phyloP scores from a whole-genome alignment of 2,888 invertebrate species.

The Byasa hedistus region DNA sequence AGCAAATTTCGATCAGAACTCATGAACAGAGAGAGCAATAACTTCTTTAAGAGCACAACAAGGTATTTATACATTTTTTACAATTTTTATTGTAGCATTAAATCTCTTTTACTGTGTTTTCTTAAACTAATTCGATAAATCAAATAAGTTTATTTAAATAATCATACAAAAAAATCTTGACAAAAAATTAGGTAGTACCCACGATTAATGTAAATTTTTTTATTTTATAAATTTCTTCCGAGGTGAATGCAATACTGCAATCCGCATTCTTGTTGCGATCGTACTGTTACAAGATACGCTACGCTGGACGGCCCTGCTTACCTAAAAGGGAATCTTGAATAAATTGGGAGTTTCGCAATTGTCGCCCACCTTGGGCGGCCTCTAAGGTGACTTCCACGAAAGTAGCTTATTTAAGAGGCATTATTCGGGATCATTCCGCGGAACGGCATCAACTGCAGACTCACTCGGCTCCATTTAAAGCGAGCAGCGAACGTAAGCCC shows the following conservation, averaged over 20 bases:
- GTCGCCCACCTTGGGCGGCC: conserved; percentile 56
- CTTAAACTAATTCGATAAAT: not conserved
- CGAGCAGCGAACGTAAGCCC: conserved; percentile 80
- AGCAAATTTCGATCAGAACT: conserved; percentile 94
- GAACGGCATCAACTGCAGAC: conserved; percentile 77
- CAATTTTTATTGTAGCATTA: not conserved
- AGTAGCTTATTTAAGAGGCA: conserved; percentile 64
- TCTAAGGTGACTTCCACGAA: conserved; percentile 55
- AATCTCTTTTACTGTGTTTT: not conserved
- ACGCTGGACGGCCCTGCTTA: conserved; percentile 53
- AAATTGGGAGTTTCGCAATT: conserved; percentile 71
- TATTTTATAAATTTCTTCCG: conserved; percentile 27
- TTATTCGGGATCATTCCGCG: conserved; percentile 76
- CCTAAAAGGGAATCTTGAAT: conserved; percentile 76
- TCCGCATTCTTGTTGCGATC: conserved; percentile 61
- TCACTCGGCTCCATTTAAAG: conserved; percentile 80
- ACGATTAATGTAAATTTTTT: not conserved
- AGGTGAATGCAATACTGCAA: conserved; percentile 40
- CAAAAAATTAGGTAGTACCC: not conserved
- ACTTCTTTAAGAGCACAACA: conserved; percentile 93
- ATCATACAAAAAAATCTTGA: not conserved
- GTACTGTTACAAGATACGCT: conserved; percentile 46
- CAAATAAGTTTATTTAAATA: not conserved
- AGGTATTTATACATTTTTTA: conserved; percentile 81
- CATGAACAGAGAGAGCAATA: conserved; percentile 94